These are phyloP conservation scores for Pangasius larnaudii DNA, from an alignment of 2,797 vertebrate genomes.

Conservation along the genomic window DNA sequence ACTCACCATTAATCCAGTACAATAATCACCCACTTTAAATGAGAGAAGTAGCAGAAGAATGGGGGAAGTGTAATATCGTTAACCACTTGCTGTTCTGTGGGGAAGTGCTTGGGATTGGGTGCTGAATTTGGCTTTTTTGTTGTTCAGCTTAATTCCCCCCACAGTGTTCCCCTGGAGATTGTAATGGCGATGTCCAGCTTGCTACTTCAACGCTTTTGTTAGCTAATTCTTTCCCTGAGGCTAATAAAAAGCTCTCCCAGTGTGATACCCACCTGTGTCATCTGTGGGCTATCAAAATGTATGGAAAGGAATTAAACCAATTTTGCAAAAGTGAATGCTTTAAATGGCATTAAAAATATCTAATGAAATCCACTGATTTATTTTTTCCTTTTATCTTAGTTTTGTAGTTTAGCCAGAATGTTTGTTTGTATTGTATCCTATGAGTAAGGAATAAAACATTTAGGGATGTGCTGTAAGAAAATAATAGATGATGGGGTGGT, in stretches of 20 bases:
- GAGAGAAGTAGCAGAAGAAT: slow-evolving; percentile 31
- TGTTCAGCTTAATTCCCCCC: slow-evolving; percentile 6
- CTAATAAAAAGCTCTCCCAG: slow-evolving; percentile 30
- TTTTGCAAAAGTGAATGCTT: not conserved
- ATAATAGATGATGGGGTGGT: not conserved
- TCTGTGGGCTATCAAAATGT: not conserved
- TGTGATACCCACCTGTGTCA: not conserved
- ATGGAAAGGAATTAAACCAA: not conserved
- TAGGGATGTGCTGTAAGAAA: not conserved
- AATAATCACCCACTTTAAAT: slow-evolving; percentile 26
- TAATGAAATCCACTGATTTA: not conserved
- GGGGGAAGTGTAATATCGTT: not conserved
- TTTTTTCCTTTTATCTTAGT: not conserved
- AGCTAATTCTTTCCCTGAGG: slow-evolving; percentile 1
- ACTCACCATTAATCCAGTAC: slow-evolving; percentile 28
- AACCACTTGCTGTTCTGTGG: not conserved
- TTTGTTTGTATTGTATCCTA: not conserved
- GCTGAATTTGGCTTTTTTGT: not conserved
- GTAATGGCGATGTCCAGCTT: slow-evolving; percentile 13
- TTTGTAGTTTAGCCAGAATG: not conserved
- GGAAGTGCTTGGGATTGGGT: not conserved
- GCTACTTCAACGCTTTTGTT: slow-evolving; percentile 7
- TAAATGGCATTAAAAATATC: not conserved
- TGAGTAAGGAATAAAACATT: not conserved
- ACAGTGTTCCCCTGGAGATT: slow-evolving; percentile 7